Base-by-base conservation (phyloP, 1,140 invertebrate genomes). In the Teleogryllus occipitalis region DNA sequence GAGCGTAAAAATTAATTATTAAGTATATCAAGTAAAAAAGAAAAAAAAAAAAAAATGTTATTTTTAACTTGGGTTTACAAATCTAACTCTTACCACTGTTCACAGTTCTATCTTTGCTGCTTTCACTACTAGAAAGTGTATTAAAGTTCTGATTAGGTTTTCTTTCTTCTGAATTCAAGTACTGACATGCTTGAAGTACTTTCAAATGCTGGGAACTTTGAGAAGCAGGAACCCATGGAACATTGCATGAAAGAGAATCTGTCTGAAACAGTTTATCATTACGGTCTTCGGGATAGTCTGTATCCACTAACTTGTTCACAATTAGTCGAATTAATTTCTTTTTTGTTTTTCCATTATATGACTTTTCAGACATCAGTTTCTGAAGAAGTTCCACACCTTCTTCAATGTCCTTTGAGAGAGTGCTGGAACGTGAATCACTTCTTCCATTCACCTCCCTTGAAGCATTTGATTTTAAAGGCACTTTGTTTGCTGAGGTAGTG, bases 321-420 rank as follows among this genome's bases (percentile, higher is more conserved):
- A 89, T 85, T 74, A 87, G 85, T 75, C 87, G 86, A 74, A 88
- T 86, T 47, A 88, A 82, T 75, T 87, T 81, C 65, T 86, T 85
- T 78, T 87, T 86, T 0, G 85, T 83, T 47, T 86, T 83, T 75
- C 86, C 86, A 80, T 87, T 85, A 74, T 83, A 86, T 65, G 87
- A 87, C 27, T 87, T 87, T 0, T 85, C 85, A 48, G 86, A 84
- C 8, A 88, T 84, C 7, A 89, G 83, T 74, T 84, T 86, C 47
- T 87, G 86, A 6, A 89, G 48, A 47, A 89, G 85, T 75, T 86
- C 85, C 1, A 88, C 84, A 49, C 87, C 87, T 46, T 86, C 84
- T 48, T 88, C 86, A 8, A 88, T 79, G 79, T 88, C 87, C 7
- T 82, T 83, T 8, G 86, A 83, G 8, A 89, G 74, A 79, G 84